Evolutionary conservation across 2,113 vertebrate genomes (phyloP), one percentile per base, ranked within the genome.

Genomic region (Axis porcinus): DNA sequence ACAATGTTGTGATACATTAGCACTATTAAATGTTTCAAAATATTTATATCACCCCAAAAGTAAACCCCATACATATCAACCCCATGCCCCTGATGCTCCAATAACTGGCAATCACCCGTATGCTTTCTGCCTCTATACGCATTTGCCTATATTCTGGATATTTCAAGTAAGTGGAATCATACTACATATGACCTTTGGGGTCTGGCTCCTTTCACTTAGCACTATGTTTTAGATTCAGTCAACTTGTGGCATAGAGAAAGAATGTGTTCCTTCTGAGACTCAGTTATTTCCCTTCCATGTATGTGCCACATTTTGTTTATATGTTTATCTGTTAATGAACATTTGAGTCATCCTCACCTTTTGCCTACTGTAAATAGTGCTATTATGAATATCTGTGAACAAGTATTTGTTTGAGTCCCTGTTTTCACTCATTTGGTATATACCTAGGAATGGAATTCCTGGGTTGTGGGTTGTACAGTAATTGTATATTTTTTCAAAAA

Each of bases 1-100:
- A 78, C 0, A 12, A 52, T 54, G 5, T 23, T 55, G 2, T 52
- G 6, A 11, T 57, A 74, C 14, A 57, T 0, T 0, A 27, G 3
- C 50, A 81, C 6, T 88, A 60, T 36, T 17, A 58, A 92, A n/a
- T 40, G 0, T 23, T 84, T 94, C 6, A 16, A 50, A 70, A 27
- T 43, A 76, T 19, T 33, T 17, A 33, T 64, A n/a, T 64, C 62
- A 64, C 30, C 7, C 64, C 64, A 10, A 67, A 64, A 19, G 64
- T 67, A 67, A 67, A n/a, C 16, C 16, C 33, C 64, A 67, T n/a
- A 19, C 16, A 16, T 19, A 67, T 62, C 8, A n/a, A n/a, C 64
- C 64, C 64, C 33, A 23, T 47, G 13, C 12, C 21, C 13, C 2
- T 3, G n/a, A 12, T 50, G 6, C 9, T 23, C 3, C 30, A 70